Conservation (phyloP, 2,113 vertebrate genomes). For the Catharus fuscescens region DNA sequence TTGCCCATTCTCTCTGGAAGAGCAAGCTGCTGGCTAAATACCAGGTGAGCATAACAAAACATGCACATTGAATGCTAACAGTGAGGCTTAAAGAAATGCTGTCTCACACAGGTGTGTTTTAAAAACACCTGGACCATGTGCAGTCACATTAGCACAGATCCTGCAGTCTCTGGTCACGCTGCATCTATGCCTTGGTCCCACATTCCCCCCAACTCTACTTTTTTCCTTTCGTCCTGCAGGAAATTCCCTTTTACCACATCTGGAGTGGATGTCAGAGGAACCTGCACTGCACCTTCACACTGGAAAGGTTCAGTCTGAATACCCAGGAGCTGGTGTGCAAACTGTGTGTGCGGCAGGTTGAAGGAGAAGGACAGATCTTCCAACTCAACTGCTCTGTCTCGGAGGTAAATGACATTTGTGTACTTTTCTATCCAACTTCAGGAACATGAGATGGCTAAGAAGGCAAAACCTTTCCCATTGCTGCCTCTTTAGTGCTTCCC, state of each 20-base stretch:
- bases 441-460: neutral
- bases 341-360: conserved; percentile 91
- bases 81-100: neutral
- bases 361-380: conserved; percentile 96
- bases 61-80: neutral
- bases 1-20: conserved; percentile 91
- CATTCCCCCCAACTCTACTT: neutral
- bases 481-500: neutral
- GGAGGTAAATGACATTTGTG: conserved; percentile 77
- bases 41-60: conserved; percentile 80
- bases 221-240: conserved; percentile 69
- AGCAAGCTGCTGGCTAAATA: conserved; percentile 95
- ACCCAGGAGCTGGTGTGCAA: conserved; percentile 90
- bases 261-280: conserved; percentile 91
- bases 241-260: conserved; percentile 93
- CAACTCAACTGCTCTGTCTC: conserved; percentile 90
- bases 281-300: conserved; percentile 92
- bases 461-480: neutral
- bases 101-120: neutral
- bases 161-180: neutral
- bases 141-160: neutral
- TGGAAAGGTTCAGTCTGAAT: conserved; percentile 88
- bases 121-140: neutral
- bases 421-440: neutral
- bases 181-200: fast-evolving